Conservation (phyloP, 1,140 invertebrate genomes). For the Orussus abietinus region DNA sequence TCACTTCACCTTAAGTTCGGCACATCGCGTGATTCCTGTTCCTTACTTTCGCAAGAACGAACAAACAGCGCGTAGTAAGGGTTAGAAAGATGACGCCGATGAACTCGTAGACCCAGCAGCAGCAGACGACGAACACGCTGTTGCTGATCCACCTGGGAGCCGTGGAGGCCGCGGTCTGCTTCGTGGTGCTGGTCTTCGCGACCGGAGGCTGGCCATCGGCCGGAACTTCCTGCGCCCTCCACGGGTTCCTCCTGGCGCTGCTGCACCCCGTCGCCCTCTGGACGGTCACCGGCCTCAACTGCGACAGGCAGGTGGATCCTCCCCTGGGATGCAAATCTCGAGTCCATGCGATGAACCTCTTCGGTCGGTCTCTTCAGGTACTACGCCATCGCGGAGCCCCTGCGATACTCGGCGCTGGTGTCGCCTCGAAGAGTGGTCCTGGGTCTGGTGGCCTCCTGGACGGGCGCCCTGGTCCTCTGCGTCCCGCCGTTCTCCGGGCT, state of each 20-base stretch:
- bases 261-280: slow-evolving; percentile 72
- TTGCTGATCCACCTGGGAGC: slow-evolving; percentile 68
- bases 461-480: slow-evolving; percentile 45
- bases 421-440: slow-evolving; percentile 58
- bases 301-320: slow-evolving; percentile 56
- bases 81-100: too few relatives aligned
- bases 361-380: slow-evolving; percentile 55
- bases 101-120: slow-evolving; percentile 45
- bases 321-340: not conserved
- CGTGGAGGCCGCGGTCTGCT: slow-evolving; percentile 64
- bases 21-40: too few relatives aligned
- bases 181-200: slow-evolving; percentile 57
- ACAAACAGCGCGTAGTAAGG: too few relatives aligned
- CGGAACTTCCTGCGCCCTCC: slow-evolving; percentile 58
- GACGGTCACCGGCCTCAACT: slow-evolving; percentile 76
- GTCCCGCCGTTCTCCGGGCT: slow-evolving; percentile 49
- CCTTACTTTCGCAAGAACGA: too few relatives aligned
- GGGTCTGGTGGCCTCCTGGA: slow-evolving; percentile 53
- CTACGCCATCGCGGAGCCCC: slow-evolving; percentile 71
- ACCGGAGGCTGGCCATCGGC: slow-evolving; percentile 50
- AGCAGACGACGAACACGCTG: slow-evolving; percentile 64
- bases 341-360: not conserved
- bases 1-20: too few relatives aligned
- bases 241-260: slow-evolving; percentile 65
- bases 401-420: slow-evolving; percentile 71